Evolutionary conservation across 2,888 invertebrate genomes (phyloP).

Genomic region (Cantharis nigra): DNA sequence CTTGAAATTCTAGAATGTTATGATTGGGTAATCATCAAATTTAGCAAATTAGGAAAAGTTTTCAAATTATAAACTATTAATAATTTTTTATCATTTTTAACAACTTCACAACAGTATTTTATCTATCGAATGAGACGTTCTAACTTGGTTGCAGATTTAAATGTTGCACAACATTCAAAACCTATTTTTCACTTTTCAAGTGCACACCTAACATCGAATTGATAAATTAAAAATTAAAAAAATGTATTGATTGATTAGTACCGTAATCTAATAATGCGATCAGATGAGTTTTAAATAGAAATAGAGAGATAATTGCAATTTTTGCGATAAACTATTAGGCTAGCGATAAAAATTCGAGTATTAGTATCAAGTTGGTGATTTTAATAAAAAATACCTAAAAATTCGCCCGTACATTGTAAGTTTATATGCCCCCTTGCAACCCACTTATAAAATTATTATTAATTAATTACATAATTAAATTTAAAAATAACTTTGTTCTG

Average conservation of each 20-base stretch:
- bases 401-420: no score
- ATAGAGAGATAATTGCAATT: not conserved
- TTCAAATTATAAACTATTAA: not conserved
- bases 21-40: not conserved
- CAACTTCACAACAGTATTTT: not conserved
- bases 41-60: not conserved
- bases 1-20: not conserved
- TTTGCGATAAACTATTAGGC: not conserved
- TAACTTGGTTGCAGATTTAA: not conserved
- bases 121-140: not conserved
- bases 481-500: no score
- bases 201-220: not conserved
- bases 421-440: no score
- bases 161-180: not conserved
- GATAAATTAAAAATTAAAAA: not conserved
- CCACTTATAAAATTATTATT: no score
- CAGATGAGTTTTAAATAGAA: not conserved
- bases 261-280: not conserved
- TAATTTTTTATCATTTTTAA: not conserved
- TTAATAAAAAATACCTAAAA: no score
- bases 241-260: not conserved
- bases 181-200: not conserved
- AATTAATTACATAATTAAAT: no score
- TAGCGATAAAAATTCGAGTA: not conserved
- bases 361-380: no score